phyloP scores from a whole-genome alignment of 2,888 invertebrate genomes.

The Agrotis ipsilon region DNA sequence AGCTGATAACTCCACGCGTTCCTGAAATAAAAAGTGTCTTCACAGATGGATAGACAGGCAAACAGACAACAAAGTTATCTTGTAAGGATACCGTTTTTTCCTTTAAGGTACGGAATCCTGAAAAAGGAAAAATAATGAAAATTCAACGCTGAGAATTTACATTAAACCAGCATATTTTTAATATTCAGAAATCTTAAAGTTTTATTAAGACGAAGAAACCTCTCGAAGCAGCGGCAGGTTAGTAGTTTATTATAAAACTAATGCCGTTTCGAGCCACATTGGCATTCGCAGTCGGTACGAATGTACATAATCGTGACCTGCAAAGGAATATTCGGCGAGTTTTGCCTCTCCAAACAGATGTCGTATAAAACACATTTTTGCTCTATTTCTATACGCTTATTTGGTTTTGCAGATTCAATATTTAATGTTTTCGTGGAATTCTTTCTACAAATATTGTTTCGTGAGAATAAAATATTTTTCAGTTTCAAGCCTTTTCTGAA shows the following conservation, averaged over 20 bases:
- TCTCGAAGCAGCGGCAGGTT: not conserved
- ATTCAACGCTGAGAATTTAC: no score
- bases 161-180: no score
- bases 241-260: slow-evolving; percentile 50
- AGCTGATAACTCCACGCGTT: no score
- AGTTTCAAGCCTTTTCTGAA: not conserved
- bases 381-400: slow-evolving; percentile 44
- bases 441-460: slow-evolving; percentile 21
- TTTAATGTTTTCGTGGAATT: slow-evolving; percentile 34
- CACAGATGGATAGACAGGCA: no score
- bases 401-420: slow-evolving; percentile 46
- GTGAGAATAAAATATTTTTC: not conserved
- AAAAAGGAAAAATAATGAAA: no score
- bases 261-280: slow-evolving; percentile 40
- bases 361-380: slow-evolving; percentile 55
- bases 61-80: no score
- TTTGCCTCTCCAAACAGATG: slow-evolving; percentile 49
- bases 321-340: slow-evolving; percentile 47
- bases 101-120: no score
- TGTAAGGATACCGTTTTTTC: no score
- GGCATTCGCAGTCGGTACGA: slow-evolving; percentile 55
- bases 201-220: not conserved
- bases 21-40: no score
- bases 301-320: slow-evolving; percentile 53
- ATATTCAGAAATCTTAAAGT: not conserved